Evolutionary conservation across 2,797 vertebrate genomes (phyloP).

Genomic region (Heterohyrax brucei): DNA sequence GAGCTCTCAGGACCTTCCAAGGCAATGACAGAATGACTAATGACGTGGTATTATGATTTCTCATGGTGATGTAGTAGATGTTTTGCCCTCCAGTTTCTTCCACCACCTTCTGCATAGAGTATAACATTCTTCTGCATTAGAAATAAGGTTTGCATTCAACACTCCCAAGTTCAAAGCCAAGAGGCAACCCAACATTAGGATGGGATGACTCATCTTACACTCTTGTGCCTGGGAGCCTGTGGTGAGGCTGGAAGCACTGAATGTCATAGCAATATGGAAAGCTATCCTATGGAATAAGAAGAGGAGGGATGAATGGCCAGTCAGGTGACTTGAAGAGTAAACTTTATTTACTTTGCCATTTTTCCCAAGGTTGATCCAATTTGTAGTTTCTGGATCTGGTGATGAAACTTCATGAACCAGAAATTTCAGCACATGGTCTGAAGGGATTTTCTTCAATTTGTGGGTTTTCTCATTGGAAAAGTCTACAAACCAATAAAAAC

Average conservation of each 20-base stretch:
- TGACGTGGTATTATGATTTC: background rate
- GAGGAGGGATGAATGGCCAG: background rate
- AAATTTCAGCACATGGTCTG: conserved; percentile 37
- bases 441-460: conserved; percentile 65
- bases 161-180: background rate
- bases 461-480: conserved; percentile 64
- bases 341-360: background rate
- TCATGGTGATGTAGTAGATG: background rate
- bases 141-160: background rate
- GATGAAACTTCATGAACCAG: conserved; percentile 41
- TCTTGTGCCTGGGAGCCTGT: background rate
- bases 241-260: background rate
- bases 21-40: background rate
- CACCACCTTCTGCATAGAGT: background rate
- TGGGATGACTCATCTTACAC: background rate
- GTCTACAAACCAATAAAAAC: conserved; percentile 44
- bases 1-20: background rate
- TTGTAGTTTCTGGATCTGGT: conserved; percentile 45
- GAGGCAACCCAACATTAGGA: background rate
- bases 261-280: background rate
- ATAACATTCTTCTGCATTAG: background rate
- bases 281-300: background rate
- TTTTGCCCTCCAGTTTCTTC: background rate
- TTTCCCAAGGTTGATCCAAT: conserved; percentile 2
- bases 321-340: background rate